Evolutionary conservation across 1,140 invertebrate species (phyloP), one percentile per base, ranked within the genome.

Genomic region (Drosophila mojavensis): DNA sequence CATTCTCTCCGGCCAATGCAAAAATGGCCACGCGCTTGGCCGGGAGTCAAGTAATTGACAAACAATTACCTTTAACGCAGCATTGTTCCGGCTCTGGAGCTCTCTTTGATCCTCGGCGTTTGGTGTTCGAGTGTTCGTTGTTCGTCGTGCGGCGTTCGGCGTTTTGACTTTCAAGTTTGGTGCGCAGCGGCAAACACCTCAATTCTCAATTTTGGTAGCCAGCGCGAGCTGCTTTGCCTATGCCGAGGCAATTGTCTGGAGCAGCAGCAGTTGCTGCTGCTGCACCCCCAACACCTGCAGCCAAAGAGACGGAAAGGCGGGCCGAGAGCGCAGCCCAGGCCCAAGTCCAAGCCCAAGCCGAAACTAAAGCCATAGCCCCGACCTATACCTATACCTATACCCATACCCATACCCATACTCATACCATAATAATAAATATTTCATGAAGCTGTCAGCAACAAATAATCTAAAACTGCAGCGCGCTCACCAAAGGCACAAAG

Each of bases 41-140:
- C 85, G 78, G 84, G 84, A 89, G 84, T 89, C 84, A 82, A 89
- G 84, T 89, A 89, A 89, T 89, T 89, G 84, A 89, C 84, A 89
- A 89, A 89, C 84, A 89, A 89, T 89, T 89, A 89, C 84, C 84
- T 89, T 88, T 89, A 89, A 89, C 84, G 84, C 84, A 89, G 80
- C 84, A 89, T 89, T 89, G 84, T 89, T 89, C 61, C 71, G 47
- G 59, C 60, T 71, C 45, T 53, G 59, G 59, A 56, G 74, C 30
- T 30, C 33, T 26, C 83, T 88, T 88, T 86, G 82, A 86, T 86
- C 83, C 83, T 84, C 68, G 81, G 68, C 81, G 70, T 77, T 48
- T 51, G 66, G 43, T 17, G 39, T 63, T 79, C 83, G 83, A 30
- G 28, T 30, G 28, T 30, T 30, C 28, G 28, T 6, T 30, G 28